Conservation (phyloP, 1,140 invertebrate genomes). For the Pantala flavescens region DNA sequence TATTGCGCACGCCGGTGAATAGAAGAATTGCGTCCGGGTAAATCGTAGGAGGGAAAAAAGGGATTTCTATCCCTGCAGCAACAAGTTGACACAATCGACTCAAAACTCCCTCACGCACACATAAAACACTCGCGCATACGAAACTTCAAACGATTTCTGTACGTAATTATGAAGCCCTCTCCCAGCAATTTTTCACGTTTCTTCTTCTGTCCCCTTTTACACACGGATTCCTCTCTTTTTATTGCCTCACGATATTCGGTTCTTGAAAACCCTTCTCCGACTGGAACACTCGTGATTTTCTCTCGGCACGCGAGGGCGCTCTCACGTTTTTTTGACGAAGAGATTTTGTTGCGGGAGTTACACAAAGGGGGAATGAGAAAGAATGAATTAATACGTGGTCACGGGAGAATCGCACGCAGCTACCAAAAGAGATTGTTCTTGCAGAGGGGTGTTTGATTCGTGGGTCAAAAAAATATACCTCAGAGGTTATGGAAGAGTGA, state of each 20-base stretch:
- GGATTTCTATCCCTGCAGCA: background rate
- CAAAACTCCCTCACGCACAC: background rate
- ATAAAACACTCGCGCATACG: background rate
- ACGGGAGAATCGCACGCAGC: too few relatives aligned
- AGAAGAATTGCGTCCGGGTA: too few relatives aligned
- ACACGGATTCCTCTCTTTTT: background rate
- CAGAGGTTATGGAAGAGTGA: too few relatives aligned
- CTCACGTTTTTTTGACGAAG: background rate
- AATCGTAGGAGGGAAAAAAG: too few relatives aligned
- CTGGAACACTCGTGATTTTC: background rate
- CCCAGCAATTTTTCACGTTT: background rate
- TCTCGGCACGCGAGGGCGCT: background rate
- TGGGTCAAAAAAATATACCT: too few relatives aligned
- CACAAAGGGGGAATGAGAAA: too few relatives aligned
- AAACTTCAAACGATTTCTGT: background rate
- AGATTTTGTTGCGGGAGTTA: too few relatives aligned
- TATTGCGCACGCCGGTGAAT: too few relatives aligned
- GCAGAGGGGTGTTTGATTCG: too few relatives aligned
- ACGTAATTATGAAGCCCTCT: background rate
- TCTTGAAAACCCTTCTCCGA: background rate
- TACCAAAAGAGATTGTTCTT: too few relatives aligned
- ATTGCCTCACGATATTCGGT: background rate
- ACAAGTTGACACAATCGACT: conserved; percentile 1
- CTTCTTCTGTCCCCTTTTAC: background rate
- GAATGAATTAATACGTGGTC: too few relatives aligned